Percentiles rank a stretch among this genome's conserved stretches.
Conservation (phyloP, 2,888 invertebrate species). For the Latheticus oryzae region DNA sequence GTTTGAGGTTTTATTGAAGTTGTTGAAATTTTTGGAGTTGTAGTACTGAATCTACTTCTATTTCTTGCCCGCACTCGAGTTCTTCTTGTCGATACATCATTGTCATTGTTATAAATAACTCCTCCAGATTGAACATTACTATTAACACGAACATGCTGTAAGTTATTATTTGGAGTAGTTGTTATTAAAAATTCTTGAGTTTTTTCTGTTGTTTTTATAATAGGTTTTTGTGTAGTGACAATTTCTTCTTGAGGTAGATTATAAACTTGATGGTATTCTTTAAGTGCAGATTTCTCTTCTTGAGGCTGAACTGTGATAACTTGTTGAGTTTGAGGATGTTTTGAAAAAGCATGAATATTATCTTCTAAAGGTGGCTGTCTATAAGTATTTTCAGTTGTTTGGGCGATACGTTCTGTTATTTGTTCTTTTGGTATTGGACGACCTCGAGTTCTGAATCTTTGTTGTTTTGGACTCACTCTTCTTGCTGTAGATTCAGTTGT, state of each 20-base stretch:
- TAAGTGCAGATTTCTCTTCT: slow-evolving; percentile 17
- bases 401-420: slow-evolving; percentile 48
- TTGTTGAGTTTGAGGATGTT: slow-evolving; percentile 50
- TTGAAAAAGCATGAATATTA: slow-evolving; percentile 43
- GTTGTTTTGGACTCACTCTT: slow-evolving; percentile 47
- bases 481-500: slow-evolving; percentile 46
- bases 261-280: slow-evolving; percentile 46
- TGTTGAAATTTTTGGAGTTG: slow-evolving; percentile 43
- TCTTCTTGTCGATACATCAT: slow-evolving; percentile 46
- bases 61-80: slow-evolving; percentile 48
- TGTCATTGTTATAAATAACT: slow-evolving; percentile 44
- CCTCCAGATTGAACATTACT: slow-evolving; percentile 48
- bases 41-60: slow-evolving; percentile 48
- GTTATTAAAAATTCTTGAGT: slow-evolving; percentile 36
- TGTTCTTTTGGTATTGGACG: slow-evolving; percentile 50
- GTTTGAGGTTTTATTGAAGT: slow-evolving; percentile 40
- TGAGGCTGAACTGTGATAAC: slow-evolving; percentile 43
- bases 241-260: slow-evolving; percentile 41
- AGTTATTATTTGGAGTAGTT: slow-evolving; percentile 42
- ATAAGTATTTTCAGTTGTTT: slow-evolving; percentile 51
- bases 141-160: slow-evolving; percentile 44
- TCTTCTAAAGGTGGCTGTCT: slow-evolving; percentile 43
- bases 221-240: slow-evolving; percentile 44
- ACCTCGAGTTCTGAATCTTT: slow-evolving; percentile 59
- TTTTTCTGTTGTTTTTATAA: slow-evolving; percentile 46